Base-by-base conservation (phyloP, 2,888 invertebrate species). In the Sinhomidia bicolor region DNA sequence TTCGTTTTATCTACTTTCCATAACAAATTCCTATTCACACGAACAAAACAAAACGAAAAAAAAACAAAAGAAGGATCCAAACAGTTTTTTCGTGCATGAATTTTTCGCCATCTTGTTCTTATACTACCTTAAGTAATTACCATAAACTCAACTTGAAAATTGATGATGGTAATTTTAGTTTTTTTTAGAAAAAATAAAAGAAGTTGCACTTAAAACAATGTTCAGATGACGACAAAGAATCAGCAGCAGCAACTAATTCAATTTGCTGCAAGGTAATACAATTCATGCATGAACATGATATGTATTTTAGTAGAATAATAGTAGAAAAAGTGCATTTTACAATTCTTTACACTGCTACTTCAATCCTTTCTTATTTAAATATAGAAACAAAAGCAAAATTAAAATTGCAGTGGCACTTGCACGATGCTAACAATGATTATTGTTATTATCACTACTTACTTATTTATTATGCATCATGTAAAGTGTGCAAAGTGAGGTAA, bases 1-100 rank as follows among this genome's bases (percentile, higher is more conserved):
- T n/a, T n/a, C n/a, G n/a, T n/a, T n/a, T n/a, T n/a, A n/a, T n/a
- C n/a, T n/a, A n/a, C n/a, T n/a, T n/a, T n/a, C 71, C 47, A 74
- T 74, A 47, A 26, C 71, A 74, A 74, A 74, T 47, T 74, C 12
- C 71, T 74, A 47, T 47, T 74, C 71, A 74, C 71, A 68, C 6
- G 36, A 32, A 36, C n/a, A 9, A 0, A 32, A 68, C 20, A 68
- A 68, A 68, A 68, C n/a, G n/a, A n/a, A n/a, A n/a, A n/a, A n/a
- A n/a, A n/a, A n/a, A n/a, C n/a, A n/a, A n/a, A n/a, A n/a, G n/a
- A 32, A 9, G 7, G n/a, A 65, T 32, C n/a, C 65, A n/a, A 32
- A 65, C 32, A 32, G n/a, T 5, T 32, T 65, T 65, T n/a, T n/a
- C 65, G 29, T 32, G 32, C 32, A n/a, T 32, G 32, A 65, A 32